Conservation (phyloP, 2,797 vertebrate genomes). For the Pipistrellus pygmaeus region DNA sequence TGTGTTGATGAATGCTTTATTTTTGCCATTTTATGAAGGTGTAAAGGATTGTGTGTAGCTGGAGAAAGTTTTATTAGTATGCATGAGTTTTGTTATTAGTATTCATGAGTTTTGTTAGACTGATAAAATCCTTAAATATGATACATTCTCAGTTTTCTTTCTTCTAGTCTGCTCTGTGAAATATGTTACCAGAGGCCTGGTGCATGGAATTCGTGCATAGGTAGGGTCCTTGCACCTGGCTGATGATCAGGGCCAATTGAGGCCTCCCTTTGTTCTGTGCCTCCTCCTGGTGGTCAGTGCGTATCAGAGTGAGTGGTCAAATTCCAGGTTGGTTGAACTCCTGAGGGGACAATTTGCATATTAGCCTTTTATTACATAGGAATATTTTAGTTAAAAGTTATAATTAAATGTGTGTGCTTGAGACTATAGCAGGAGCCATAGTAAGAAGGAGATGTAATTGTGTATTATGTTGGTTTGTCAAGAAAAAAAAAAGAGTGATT, state of each 20-base stretch:
- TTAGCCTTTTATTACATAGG: no score
- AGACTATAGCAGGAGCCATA: neutral
- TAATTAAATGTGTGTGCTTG: conserved; percentile 17
- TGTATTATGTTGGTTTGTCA: neutral
- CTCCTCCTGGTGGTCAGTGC: no score
- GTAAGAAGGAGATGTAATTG: neutral
- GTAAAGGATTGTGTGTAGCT: neutral
- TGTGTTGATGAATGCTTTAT: conserved; percentile 12
- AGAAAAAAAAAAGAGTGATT: neutral
- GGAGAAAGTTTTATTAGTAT: conserved; percentile 15
- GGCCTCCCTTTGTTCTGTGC: no score
- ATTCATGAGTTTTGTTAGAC: conserved; percentile 6
- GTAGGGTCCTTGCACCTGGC: no score
- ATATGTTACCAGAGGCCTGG: neutral
- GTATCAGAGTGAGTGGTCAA: no score
- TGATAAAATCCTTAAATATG: conserved; percentile 14
- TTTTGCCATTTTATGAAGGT: conserved; percentile 21
- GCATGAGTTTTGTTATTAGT: neutral
- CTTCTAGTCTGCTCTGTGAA: conserved; percentile 18
- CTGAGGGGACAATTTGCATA: no score
- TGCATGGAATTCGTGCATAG: no score
- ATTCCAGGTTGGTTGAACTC: no score
- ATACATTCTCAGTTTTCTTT: conserved; percentile 7
- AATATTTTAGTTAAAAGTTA: conserved; percentile 45
- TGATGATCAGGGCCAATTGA: no score